These are phyloP conservation scores for Todiramphus saurophagus DNA, from an alignment of 2,113 vertebrate genomes.

Conservation along the genomic window DNA sequence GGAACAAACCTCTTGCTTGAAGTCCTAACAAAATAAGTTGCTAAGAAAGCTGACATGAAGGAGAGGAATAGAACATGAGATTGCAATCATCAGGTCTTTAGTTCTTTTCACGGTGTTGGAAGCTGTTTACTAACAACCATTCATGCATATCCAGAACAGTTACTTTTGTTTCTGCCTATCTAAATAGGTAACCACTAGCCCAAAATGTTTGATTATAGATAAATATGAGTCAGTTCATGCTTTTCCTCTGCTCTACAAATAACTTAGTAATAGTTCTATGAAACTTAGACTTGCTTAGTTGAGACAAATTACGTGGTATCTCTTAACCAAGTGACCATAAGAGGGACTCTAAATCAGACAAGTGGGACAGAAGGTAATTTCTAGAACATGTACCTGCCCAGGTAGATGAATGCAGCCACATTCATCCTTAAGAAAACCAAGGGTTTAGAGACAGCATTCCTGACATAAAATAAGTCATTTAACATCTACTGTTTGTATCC, in stretches of 20 bases:
- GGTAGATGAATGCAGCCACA: accelerated
- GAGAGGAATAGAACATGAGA: background rate
- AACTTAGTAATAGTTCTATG: background rate
- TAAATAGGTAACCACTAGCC: background rate
- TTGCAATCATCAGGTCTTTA: background rate
- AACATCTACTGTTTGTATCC: background rate
- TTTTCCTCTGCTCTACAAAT: background rate
- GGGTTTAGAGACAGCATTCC: background rate
- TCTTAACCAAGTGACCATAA: background rate
- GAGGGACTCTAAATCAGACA: background rate
- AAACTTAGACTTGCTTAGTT: background rate
- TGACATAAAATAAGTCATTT: background rate
- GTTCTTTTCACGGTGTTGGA: background rate
- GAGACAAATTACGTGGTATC: background rate
- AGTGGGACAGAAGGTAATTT: background rate
- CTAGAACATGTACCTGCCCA: background rate
- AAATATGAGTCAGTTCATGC: background rate
- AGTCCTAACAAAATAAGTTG: background rate
- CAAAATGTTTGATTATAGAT: background rate
- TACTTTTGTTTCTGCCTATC: background rate
- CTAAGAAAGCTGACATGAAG: background rate
- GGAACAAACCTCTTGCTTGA: background rate
- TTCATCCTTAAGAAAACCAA: background rate
- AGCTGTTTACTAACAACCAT: background rate
- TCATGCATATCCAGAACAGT: background rate